Evolutionary conservation across 1,140 invertebrate genomes (phyloP), one percentile per base, ranked within the genome.

Genomic region (Cylas formicarius): DNA sequence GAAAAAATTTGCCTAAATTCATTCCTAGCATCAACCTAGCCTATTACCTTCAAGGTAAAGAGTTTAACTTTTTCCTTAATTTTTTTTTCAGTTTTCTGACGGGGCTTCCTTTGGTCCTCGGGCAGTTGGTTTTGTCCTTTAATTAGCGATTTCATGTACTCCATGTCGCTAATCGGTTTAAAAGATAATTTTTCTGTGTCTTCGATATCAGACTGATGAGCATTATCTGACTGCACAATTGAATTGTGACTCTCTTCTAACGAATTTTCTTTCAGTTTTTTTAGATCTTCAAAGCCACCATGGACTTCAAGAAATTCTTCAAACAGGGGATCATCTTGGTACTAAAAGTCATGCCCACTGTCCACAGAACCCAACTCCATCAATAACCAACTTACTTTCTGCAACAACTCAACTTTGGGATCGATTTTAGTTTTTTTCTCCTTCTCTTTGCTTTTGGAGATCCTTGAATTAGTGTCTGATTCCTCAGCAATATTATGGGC

Each of bases 251-350:
- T 23, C 46, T 61, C 54, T 11, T 66, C 52, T 6, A 62, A 53
- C 40, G 64, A 52, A 48, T 58, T 49, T 23, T 64, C 55, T 29
- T 26, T 65, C 44, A 44, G 56, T 52, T 32, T 67, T 57, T 36
- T 61, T 48, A 38, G 67, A 62, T 50, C 69, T 43, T 65, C 67
- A 18, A 40, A 51, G 36, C 73, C 74, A 67, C 67, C 72, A 67
- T 94, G 87, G 31, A 79, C 75, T 69, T 88, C 76, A 55, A 95
- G 68, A 69, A 91, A 97, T 66, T 95, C 90, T 49, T 76, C 67
- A 71, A 96, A 95, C 40, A 87, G 65, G 17, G 89, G 85, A 75
- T 96, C 90, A 72, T 88, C 77, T 70, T 86, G 84, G 53, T 90
- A 79, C 78, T 86, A 61, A 48, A 75, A 67, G 28, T 35, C 10